Evolutionary conservation across 2,113 vertebrate species (phyloP).

Genomic region (Pogonocichla stellata): DNA sequence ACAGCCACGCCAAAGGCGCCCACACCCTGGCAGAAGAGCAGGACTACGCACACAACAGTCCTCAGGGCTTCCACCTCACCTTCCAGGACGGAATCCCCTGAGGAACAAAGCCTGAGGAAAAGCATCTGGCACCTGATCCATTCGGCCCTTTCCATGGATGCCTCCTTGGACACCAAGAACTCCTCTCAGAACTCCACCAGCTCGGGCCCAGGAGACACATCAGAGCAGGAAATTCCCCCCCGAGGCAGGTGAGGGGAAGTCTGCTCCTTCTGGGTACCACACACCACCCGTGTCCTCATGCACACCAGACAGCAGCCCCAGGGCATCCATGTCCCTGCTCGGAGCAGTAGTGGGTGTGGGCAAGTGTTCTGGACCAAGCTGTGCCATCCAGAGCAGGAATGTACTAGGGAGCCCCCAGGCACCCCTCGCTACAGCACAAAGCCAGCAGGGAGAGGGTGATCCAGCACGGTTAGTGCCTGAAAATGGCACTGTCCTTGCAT

Average conservation of each 20-base stretch:
- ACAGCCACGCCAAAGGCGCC: fast-evolving
- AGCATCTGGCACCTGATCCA: neutral
- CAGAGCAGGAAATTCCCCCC: fast-evolving
- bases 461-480: neutral
- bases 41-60: fast-evolving
- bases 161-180: neutral
- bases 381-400: neutral
- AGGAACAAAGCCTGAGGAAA: neutral
- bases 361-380: neutral
- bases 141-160: neutral
- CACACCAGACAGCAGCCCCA: fast-evolving
- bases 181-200: neutral
- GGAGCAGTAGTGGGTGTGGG: neutral
- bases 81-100: neutral
- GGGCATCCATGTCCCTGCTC: fast-evolving
- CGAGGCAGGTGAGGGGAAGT: slow-evolving; percentile 26
- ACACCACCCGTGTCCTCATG: fast-evolving
- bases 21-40: neutral
- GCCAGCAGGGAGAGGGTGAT: neutral
- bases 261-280: neutral
- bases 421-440: fast-evolving
- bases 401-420: neutral
- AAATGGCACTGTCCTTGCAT: too few species aligned
- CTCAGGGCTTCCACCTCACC: fast-evolving
- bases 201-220: fast-evolving